Conservation (phyloP, 2,113 vertebrate species). For the Erythrolamprus reginae region DNA sequence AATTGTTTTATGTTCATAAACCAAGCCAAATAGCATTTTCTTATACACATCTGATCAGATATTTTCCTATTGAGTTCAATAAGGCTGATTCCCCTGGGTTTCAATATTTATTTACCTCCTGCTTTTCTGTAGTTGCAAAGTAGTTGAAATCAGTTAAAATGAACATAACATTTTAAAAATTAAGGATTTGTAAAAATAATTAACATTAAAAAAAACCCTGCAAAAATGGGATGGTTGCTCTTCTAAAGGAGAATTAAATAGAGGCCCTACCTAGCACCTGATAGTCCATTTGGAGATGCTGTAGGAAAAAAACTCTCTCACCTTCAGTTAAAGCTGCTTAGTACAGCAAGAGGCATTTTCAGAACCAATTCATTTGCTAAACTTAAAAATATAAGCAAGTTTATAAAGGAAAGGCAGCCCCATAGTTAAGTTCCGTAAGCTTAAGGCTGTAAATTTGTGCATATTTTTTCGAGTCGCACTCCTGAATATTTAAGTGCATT, state of each 20-base stretch:
- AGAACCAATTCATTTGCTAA: not conserved
- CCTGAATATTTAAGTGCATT: no score
- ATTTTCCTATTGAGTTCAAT: not conserved
- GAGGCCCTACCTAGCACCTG: not conserved
- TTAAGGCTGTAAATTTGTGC: not conserved
- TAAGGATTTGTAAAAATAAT: not conserved
- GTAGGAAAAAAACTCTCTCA: not conserved
- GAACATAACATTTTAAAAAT: not conserved
- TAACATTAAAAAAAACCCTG: not conserved
- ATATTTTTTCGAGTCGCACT: not conserved
- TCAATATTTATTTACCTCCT: not conserved
- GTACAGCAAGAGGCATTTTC: not conserved
- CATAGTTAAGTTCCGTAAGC: not conserved
- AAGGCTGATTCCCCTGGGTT: not conserved
- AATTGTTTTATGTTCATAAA: not conserved
- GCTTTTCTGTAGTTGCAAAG: not conserved
- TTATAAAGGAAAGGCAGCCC: not conserved
- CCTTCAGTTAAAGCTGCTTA: not conserved
- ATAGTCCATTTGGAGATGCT: not conserved
- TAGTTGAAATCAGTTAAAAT: not conserved
- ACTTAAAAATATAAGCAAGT: not conserved
- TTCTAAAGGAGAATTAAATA: not conserved
- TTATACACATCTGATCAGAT: not conserved
- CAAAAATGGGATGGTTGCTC: not conserved
- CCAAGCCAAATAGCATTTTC: not conserved